Evolutionary conservation across 1,140 invertebrate species (phyloP).

Genomic region (Zaprionus tsacasi): DNA sequence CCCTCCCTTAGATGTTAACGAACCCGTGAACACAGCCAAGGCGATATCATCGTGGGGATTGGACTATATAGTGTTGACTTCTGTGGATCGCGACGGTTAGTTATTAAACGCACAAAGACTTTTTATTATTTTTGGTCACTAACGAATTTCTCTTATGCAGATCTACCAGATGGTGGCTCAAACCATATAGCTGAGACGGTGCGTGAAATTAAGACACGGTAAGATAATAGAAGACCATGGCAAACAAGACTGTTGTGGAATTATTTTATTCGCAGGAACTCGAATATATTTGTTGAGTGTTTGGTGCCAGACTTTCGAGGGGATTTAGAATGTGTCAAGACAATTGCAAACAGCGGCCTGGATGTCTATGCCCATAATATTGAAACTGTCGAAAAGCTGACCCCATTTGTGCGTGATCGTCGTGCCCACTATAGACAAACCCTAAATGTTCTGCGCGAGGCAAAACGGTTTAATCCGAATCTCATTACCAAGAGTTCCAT

Average conservation of each 20-base stretch:
- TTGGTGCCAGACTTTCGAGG: slow-evolving; percentile 98
- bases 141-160: slow-evolving; percentile 27
- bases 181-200: slow-evolving; percentile 97
- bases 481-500: slow-evolving; percentile 99
- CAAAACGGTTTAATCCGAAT: slow-evolving; percentile 91
- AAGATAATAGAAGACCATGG: background rate
- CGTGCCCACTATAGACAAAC: slow-evolving; percentile 93
- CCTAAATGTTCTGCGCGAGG: slow-evolving; percentile 91
- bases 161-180: slow-evolving; percentile 96
- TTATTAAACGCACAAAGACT: background rate
- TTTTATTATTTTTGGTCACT: background rate
- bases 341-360: slow-evolving; percentile 92
- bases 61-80: slow-evolving; percentile 99
- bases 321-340: slow-evolving; percentile 90
- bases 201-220: slow-evolving; percentile 86
- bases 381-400: slow-evolving; percentile 96
- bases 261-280: slow-evolving; percentile 87
- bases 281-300: slow-evolving; percentile 97
- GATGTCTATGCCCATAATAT: slow-evolving; percentile 99
- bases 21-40: slow-evolving; percentile 96
- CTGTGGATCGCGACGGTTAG: slow-evolving; percentile 96
- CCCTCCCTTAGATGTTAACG: slow-evolving; percentile 94
- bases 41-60: slow-evolving; percentile 97
- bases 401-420: slow-evolving; percentile 95
- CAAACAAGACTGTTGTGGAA: background rate